Evolutionary conservation across 2,797 vertebrate species (phyloP).

Genomic region (Melanotaenia trifasciata): DNA sequence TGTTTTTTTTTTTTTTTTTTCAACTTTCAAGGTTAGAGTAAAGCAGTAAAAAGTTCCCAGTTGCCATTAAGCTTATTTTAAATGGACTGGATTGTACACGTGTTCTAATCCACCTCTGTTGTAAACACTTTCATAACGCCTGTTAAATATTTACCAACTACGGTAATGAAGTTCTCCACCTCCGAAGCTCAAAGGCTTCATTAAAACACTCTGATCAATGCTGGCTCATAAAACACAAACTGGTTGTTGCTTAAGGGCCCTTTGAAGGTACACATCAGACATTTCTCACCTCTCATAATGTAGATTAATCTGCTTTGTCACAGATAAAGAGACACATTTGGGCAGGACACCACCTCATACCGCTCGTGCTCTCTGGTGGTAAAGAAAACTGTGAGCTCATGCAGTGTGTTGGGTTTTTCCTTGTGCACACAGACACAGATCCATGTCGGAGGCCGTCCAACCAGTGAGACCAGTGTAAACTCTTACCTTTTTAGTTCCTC

Average conservation of each 20-base stretch:
- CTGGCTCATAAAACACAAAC: not conserved
- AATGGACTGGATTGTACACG: not conserved
- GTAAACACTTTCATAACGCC: not conserved
- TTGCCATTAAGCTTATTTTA: not conserved
- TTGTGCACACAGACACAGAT: constrained; percentile 1
- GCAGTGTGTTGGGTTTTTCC: constrained; percentile 9
- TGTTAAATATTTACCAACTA: constrained; percentile 45
- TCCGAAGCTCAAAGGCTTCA: constrained; percentile 13
- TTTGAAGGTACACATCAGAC: not conserved
- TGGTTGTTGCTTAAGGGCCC: not conserved
- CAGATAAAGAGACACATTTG: not conserved
- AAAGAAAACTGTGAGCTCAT: not conserved
- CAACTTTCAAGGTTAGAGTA: not conserved
- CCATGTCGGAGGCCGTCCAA: constrained; percentile 29
- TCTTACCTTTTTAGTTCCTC: constrained; percentile 18
- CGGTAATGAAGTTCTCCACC: not conserved
- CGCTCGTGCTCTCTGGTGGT: not conserved
- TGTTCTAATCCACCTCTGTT: not conserved
- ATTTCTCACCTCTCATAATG: not conserved
- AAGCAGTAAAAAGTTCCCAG: not conserved
- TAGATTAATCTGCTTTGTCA: not conserved
- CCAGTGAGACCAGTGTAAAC: constrained; percentile 60
- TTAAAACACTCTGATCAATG: constrained; percentile 19
- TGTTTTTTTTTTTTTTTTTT: not conserved
- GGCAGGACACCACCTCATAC: not conserved